Base-by-base conservation (phyloP, 1,140 invertebrate species). In the Littorina saxatilis region DNA sequence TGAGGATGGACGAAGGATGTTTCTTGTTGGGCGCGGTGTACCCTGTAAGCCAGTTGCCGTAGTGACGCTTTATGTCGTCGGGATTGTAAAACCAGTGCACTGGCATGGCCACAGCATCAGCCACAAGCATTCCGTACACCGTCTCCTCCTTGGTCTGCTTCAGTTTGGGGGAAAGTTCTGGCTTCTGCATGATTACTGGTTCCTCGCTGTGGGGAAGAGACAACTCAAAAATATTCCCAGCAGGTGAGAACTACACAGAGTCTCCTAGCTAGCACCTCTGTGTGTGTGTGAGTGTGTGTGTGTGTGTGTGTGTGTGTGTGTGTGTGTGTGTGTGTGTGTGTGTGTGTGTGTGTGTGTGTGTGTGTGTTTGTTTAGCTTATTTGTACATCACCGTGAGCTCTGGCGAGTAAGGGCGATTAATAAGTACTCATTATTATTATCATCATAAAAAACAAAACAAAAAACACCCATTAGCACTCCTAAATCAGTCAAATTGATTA, bases 11-110 rank as follows among this genome's bases (percentile, higher is more conserved):
- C 7, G 87, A 87, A 23, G 90, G 90, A 52, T 91, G 90, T 27
- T 84, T 81, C 74, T 87, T 86, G 39, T 88, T 87, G 29, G 90
- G 90, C 27, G 86, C 87, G 27, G 63, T 77, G 78, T 86, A 91
- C 11, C 87, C 87, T n/a, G 83, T 89, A 35, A 91, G 68, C 90
- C 90, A 91, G 2, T 84, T 85, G 63, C 86, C 86, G 77, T 90
- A 91, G 2, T 84, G 85, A 32, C 52, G 27, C 43, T 88, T 86
- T 20, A 91, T 91, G 81, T 91, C 90, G 15, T 76, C 27, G 13
- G 89, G 84, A 70, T 88, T 84, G 58, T 91, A 91, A 74, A 88
- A 91, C 90, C 90, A 91, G 80, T 91, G 90, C 9, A 90, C 90
- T 17, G 90, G 90, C 90, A 91, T 91, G n/a, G 90, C 81, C 9